These are phyloP conservation scores for Tetragonula clypearis DNA, from an alignment of 1,140 invertebrate genomes.

Conservation along the genomic window DNA sequence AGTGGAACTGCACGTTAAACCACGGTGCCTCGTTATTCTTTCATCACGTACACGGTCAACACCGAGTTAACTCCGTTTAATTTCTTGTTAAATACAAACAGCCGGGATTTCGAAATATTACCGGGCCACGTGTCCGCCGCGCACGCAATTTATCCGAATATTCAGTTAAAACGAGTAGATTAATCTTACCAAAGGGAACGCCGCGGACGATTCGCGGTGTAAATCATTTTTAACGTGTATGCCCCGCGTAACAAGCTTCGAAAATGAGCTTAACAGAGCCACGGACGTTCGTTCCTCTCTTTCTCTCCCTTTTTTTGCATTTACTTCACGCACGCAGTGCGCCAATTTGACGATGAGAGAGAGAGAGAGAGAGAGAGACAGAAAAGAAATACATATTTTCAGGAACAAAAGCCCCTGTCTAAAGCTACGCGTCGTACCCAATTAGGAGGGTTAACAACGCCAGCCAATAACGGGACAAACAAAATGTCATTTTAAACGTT, in stretches of 20 bases:
- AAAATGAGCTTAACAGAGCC: background rate
- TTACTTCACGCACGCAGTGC: background rate
- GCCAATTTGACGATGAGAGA: background rate
- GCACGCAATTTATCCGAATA: slow-evolving; percentile 15
- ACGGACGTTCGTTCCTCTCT: no score
- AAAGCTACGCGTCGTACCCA: background rate
- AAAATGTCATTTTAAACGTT: slow-evolving; percentile 24
- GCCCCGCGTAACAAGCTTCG: background rate
- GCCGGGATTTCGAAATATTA: background rate
- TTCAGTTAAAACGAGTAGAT: slow-evolving; percentile 16
- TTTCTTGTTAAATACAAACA: slow-evolving; percentile 14
- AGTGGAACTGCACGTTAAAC: background rate
- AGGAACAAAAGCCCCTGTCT: background rate
- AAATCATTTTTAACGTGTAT: background rate
- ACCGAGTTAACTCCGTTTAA: slow-evolving; percentile 1
- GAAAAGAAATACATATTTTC: background rate
- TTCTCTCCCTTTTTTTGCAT: background rate
- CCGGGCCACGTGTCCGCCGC: background rate
- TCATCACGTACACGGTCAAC: background rate
- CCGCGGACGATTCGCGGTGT: background rate
- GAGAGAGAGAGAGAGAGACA: no score
- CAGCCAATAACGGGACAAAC: background rate
- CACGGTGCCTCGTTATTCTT: background rate
- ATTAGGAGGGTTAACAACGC: background rate
- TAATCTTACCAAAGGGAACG: slow-evolving; percentile 4